phyloP scores from a whole-genome alignment of 2,888 invertebrate species.

The Amblyjoppa proteus region DNA sequence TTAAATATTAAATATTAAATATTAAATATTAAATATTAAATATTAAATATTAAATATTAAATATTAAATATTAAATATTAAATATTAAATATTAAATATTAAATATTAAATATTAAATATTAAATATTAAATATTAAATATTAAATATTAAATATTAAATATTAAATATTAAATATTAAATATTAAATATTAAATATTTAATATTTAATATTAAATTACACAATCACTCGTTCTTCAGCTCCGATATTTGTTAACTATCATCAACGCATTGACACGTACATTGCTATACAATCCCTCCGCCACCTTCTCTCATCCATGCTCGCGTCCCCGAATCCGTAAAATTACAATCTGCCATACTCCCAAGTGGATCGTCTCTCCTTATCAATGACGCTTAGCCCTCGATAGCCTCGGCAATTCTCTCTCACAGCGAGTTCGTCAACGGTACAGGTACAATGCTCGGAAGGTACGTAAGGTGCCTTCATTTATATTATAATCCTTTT shows the following conservation, averaged over 20 bases:
- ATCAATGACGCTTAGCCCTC: not conserved
- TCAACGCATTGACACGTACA: not conserved
- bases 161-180: too few relatives aligned
- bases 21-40: too few relatives aligned
- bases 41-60: too few relatives aligned
- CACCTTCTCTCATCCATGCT: slow-evolving; percentile 13
- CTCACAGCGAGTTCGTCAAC: slow-evolving; percentile 66
- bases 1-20: too few relatives aligned
- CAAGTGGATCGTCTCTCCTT: slow-evolving; percentile 68
- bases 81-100: too few relatives aligned
- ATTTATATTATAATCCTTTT: slow-evolving; percentile 79
- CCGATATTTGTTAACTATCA: not conserved
- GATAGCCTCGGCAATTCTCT: slow-evolving; percentile 7
- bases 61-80: too few relatives aligned
- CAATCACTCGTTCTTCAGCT: not conserved
- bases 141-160: too few relatives aligned
- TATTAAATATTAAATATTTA: too few relatives aligned
- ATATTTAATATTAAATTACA: too few relatives aligned
- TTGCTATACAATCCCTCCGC: slow-evolving; percentile 60
- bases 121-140: too few relatives aligned
- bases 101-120: too few relatives aligned
- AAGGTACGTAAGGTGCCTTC: slow-evolving; percentile 73
- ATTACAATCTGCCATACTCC: slow-evolving; percentile 79
- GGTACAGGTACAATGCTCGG: slow-evolving; percentile 69
- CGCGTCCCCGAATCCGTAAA: slow-evolving; percentile 66